phyloP scores from a whole-genome alignment of 1,140 invertebrate genomes.

The Bombyx mori region ASM3026992v2 NC_085131.1:4188001-4188500 shows the following conservation, averaged over 20 bases:
- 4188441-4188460: too few species aligned
- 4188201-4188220: slow-evolving; percentile 7
- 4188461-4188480: too few species aligned
- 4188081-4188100: slow-evolving; percentile 19
- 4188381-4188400: slow-evolving; percentile 9
- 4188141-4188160: slow-evolving; percentile 14
- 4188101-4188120: slow-evolving; percentile 31
- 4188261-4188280: slow-evolving; percentile 78
- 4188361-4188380: slow-evolving; percentile 26
- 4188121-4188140: slow-evolving; percentile 33
- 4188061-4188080: slow-evolving; percentile 30
- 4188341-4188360: slow-evolving; percentile 22
- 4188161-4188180: slow-evolving; percentile 13
- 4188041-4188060: slow-evolving; percentile 32
- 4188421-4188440: too few species aligned
- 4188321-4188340: slow-evolving; percentile 75
- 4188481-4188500: background rate
- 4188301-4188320: slow-evolving; percentile 82
- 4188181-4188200: background rate
- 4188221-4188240: slow-evolving; percentile 81
- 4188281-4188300: slow-evolving; percentile 79
- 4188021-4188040: slow-evolving; percentile 25
- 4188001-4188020: slow-evolving; percentile 24
- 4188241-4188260: slow-evolving; percentile 81
- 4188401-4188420: slow-evolving; percentile 7